phyloP scores from a whole-genome alignment of 2,797 vertebrate genomes.

The Premnoplex brunnescens region DNA sequence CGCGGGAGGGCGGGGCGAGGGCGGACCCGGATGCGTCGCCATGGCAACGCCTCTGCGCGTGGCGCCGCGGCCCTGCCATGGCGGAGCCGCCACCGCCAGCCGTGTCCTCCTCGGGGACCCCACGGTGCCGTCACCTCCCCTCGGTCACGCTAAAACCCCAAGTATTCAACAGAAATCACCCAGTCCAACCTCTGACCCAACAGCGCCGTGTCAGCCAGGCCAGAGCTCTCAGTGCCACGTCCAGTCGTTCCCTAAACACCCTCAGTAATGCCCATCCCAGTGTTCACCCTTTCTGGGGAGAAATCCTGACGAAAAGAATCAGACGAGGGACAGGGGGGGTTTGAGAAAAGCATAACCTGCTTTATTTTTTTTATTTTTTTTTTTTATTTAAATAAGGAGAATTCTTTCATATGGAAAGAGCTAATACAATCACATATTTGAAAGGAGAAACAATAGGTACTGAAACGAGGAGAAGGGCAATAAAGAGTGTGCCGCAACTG shows the following conservation, averaged over 20 bases:
- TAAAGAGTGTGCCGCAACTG: conserved; percentile 71
- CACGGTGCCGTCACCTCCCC: no score
- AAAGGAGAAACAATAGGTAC: conserved; percentile 91
- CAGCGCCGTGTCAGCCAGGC: neutral
- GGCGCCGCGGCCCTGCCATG: no score
- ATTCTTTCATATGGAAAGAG: conserved; percentile 91
- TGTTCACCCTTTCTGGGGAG: neutral
- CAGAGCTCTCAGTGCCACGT: neutral
- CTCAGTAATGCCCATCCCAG: neutral
- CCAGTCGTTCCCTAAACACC: neutral
- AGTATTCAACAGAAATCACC: neutral
- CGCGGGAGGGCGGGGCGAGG: rapidly evolving
- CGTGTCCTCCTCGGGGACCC: no score
- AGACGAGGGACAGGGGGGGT: neutral
- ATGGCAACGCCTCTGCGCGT: neutral
- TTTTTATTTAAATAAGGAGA: conserved; percentile 88
- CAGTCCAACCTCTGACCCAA: neutral
- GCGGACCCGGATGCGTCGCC: neutral
- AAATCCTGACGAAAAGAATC: neutral
- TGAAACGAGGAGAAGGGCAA: conserved; percentile 73
- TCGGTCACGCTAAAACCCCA: no score
- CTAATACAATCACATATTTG: conserved; percentile 93
- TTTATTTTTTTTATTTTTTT: conserved; percentile 22
- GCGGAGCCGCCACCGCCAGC: no score
- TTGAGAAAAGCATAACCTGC: conserved; percentile 70